Conservation (phyloP, 2,113 vertebrate genomes). For the Mesocricetus auratus region DNA sequence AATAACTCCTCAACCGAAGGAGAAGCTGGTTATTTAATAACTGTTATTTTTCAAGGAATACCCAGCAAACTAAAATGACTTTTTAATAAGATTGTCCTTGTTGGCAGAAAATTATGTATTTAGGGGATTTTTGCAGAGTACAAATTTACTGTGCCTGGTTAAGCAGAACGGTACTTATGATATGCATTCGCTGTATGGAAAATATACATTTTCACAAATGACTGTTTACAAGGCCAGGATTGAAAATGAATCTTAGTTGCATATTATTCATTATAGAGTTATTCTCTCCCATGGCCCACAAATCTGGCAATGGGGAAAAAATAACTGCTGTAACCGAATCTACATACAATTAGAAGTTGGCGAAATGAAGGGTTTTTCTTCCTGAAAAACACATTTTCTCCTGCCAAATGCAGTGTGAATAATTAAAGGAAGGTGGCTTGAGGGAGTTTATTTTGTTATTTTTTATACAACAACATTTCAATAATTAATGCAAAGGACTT, state of each 20-base stretch:
- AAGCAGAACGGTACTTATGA: slow-evolving; percentile 67
- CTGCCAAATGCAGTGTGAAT: slow-evolving; percentile 53
- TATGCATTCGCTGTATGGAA: slow-evolving; percentile 52
- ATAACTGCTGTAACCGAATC: background rate
- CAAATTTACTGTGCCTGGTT: slow-evolving; percentile 68
- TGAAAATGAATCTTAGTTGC: slow-evolving; percentile 56
- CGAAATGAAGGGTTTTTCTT: slow-evolving; percentile 14
- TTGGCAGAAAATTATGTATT: slow-evolving; percentile 75
- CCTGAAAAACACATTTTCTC: slow-evolving; percentile 47
- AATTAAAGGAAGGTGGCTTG: background rate
- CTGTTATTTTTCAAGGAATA: slow-evolving; percentile 49
- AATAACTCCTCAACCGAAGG: slow-evolving; percentile 5
- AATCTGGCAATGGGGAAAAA: background rate
- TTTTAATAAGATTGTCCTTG: slow-evolving; percentile 76
- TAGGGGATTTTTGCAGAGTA: slow-evolving; percentile 70
- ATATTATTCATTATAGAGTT: slow-evolving; percentile 44
- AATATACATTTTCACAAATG: slow-evolving; percentile 73
- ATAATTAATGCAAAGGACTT: slow-evolving; percentile 43
- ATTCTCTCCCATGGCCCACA: background rate
- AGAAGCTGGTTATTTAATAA: slow-evolving; percentile 65
- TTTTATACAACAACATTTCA: slow-evolving; percentile 51
- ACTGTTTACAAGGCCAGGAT: slow-evolving; percentile 39
- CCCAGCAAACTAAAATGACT: slow-evolving; percentile 70
- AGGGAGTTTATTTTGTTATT: background rate
- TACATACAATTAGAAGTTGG: slow-evolving; percentile 55